Conservation (phyloP, 2,888 invertebrate species). For the Muscina levida region DNA sequence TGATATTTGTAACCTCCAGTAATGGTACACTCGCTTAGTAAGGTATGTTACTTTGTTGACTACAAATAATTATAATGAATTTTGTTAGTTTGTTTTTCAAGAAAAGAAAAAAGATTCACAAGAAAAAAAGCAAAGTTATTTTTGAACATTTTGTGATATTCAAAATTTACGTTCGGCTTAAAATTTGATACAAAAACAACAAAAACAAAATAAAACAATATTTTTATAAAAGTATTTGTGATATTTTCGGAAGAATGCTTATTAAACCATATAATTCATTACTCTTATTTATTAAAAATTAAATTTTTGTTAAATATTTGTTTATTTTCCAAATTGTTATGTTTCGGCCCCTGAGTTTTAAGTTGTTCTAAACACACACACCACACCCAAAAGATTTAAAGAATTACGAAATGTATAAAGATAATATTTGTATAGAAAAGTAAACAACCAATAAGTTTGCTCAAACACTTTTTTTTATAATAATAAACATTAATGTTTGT, state of each 20-base stretch:
- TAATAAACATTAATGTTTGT: conserved; percentile 40
- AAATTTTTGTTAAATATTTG: conserved; percentile 56
- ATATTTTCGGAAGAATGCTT: conserved; percentile 67
- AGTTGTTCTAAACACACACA: conserved; percentile 15
- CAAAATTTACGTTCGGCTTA: conserved; percentile 75
- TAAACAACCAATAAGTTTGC: conserved; percentile 40
- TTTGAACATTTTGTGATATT: conserved; percentile 79
- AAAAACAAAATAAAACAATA: conserved; percentile 63
- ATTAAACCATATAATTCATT: conserved; percentile 58
- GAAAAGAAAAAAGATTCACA: conserved; percentile 36
- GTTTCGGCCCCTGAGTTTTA: conserved; percentile 70
- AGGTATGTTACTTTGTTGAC: conserved; percentile 25
- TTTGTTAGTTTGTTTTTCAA: conserved; percentile 14
- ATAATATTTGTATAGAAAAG: conserved; percentile 48
- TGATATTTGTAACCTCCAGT: conserved; percentile 23
- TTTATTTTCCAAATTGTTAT: conserved; percentile 73
- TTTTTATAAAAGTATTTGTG: conserved; percentile 67
- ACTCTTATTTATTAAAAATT: conserved; percentile 62
- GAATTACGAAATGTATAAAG: conserved; percentile 51
- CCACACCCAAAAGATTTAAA: too few relatives aligned
- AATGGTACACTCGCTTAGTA: conserved; percentile 58
- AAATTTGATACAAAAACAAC: conserved; percentile 37
- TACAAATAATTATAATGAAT: conserved; percentile 21
- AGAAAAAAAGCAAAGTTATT: conserved; percentile 67
- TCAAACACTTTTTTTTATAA: conserved; percentile 43